These are phyloP conservation scores for Zhuqinia jingwanae DNA, from an alignment of 2,888 invertebrate genomes.

Conservation along the genomic window DNA sequence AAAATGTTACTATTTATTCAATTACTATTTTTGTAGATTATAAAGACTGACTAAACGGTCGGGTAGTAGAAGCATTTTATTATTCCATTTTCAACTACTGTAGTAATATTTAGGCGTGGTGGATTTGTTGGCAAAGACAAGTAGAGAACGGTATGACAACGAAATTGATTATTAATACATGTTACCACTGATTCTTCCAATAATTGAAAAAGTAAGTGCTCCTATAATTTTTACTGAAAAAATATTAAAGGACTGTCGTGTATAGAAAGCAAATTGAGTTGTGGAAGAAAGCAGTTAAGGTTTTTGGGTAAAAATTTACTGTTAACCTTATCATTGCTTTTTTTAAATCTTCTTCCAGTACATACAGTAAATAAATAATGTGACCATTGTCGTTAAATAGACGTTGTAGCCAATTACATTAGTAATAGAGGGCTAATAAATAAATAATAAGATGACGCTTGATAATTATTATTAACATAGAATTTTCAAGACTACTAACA, in stretches of 20 bases:
- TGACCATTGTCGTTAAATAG: background rate
- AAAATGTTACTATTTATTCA: too few species aligned
- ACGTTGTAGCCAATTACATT: background rate
- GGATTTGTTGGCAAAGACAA: background rate
- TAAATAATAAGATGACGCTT: constrained; percentile 37
- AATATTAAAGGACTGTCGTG: background rate
- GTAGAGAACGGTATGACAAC: background rate
- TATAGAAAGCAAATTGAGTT: too few species aligned
- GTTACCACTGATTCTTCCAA: constrained; percentile 23
- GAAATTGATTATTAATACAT: background rate
- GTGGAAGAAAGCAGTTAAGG: background rate
- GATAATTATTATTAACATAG: constrained; percentile 6
- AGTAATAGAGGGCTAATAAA: background rate
- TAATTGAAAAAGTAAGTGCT: constrained; percentile 29
- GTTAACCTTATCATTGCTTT: constrained; percentile 8
- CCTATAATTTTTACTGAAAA: constrained; percentile 44
- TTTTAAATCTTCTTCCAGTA: constrained; percentile 8
- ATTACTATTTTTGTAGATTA: too few species aligned
- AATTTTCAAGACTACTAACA: constrained; percentile 46
- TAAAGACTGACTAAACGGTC: too few species aligned
- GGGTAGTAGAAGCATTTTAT: too few species aligned
- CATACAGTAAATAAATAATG: background rate
- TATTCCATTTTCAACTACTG: too few species aligned
- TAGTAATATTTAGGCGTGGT: too few species aligned
- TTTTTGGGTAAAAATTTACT: background rate